Base-by-base conservation (phyloP, 2,888 invertebrate genomes). In the Nomada ruficornis region DNA sequence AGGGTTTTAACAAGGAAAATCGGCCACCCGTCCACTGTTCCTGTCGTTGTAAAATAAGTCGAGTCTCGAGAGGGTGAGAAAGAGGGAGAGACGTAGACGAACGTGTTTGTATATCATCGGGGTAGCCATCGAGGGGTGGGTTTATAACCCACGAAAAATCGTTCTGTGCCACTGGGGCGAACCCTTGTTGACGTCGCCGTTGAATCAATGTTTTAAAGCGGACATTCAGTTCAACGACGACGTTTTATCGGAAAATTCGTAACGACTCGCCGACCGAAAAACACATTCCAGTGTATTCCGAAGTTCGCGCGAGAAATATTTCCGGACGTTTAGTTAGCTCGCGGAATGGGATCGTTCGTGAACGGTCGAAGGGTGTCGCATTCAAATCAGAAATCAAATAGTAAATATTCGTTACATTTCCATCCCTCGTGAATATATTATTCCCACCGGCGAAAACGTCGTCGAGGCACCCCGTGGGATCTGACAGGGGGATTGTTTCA, bases 61-160 rank as follows among this genome's bases (percentile, higher is more conserved):
- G 71, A 68, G 71, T 85, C 83, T 68, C 87, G 44, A 11, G 72
- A 82, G 77, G 74, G 86, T 81, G 82, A 7, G 36, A 7, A 0
- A 36, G 5, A 36, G 36, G 7, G 9, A 1, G 36, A 36, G 36
- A 36, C 36, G 85, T 82, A 86, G 88, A 82, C 84, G 86, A 87
- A 89, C 86, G 85, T 89, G 83, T 90, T 90, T 89, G 88, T 88
- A 85, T 86, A 88, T 87, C 87, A 80, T 82, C 80, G 81, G 64
- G 10, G 26, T 20, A 64, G 47, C 20, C 70, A 60, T 79, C 23
- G 60, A 78, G 79, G 78, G 64, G 26, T 64, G 52, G 29, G 20
- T 42, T 36, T 36, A 36, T 36, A 29, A 18, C 13, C 9, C 3
- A 26, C n/a, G 67, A 69, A 63, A 77, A 77, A 57, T 77, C 42